phyloP scores from a whole-genome alignment of 2,797 vertebrate species.

The Salmo trutta region DNA sequence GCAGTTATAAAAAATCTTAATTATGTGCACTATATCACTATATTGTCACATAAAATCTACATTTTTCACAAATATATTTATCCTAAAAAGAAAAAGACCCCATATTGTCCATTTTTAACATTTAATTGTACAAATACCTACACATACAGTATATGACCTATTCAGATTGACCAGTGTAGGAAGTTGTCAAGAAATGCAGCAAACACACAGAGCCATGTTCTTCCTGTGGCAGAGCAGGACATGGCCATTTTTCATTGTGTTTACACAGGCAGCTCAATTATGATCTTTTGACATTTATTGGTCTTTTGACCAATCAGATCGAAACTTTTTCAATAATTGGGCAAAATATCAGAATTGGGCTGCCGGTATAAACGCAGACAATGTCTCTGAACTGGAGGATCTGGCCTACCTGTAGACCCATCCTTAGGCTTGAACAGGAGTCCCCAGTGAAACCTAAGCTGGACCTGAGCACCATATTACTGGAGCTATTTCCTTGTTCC shows the following conservation, averaged over 20 bases:
- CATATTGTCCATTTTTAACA: not conserved
- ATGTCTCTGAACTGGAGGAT: not conserved
- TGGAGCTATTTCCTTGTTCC: constrained; percentile 3
- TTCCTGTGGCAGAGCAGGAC: not conserved
- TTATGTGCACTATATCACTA: constrained; percentile 14
- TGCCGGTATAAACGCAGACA: not conserved
- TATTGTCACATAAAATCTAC: not conserved
- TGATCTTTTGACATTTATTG: not conserved
- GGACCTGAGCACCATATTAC: not conserved
- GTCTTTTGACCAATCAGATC: too few species aligned
- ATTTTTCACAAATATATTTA: constrained; percentile 14
- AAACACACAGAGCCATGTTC: not conserved
- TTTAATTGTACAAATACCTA: constrained; percentile 23
- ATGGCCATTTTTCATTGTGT: not conserved
- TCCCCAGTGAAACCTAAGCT: not conserved
- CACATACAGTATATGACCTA: not conserved
- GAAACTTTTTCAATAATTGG: not conserved
- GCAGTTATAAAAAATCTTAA: constrained; percentile 25
- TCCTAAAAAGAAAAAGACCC: not conserved
- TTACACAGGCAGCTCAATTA: not conserved
- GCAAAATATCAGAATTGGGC: not conserved
- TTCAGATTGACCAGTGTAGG: not conserved
- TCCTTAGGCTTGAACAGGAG: not conserved
- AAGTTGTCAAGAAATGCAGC: not conserved
- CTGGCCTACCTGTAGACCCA: not conserved